phyloP scores from a whole-genome alignment of 2,797 vertebrate species.

The Neoniphon sammara region DNA sequence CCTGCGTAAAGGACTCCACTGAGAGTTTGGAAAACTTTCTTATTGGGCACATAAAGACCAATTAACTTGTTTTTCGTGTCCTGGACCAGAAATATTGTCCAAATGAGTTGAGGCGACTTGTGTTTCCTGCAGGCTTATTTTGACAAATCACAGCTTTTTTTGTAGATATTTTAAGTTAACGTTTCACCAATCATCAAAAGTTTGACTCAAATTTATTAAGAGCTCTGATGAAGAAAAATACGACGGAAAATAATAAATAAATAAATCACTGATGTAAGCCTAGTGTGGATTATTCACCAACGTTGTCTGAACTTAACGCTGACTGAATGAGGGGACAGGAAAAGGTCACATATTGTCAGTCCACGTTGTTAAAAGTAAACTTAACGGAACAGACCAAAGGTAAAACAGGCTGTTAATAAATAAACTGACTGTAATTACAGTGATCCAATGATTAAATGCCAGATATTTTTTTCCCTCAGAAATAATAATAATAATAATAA shows the following conservation, averaged over 20 bases:
- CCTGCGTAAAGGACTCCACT: conserved; percentile 39
- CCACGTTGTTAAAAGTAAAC: background rate
- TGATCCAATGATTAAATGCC: background rate
- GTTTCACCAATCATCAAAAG: background rate
- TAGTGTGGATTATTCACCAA: background rate
- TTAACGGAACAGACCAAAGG: background rate
- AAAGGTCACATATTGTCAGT: background rate
- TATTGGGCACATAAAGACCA: conserved; percentile 36
- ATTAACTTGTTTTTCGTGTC: conserved; percentile 27
- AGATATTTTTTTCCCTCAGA: background rate
- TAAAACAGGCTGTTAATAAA: background rate
- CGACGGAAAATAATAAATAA: background rate
- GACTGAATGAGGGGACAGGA: background rate
- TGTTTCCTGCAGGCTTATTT: background rate
- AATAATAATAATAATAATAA: background rate
- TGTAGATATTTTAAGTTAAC: too few species aligned
- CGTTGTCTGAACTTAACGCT: background rate
- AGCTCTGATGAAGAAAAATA: background rate
- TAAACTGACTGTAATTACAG: background rate
- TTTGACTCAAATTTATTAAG: accelerated
- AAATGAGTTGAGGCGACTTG: background rate
- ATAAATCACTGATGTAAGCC: accelerated
- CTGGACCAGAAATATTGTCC: background rate
- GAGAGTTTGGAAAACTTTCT: conserved; percentile 72
- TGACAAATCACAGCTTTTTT: too few species aligned